Evolutionary conservation across 1,140 invertebrate species (phyloP).

Genomic region (Ditylenchus dipsaci): DNA sequence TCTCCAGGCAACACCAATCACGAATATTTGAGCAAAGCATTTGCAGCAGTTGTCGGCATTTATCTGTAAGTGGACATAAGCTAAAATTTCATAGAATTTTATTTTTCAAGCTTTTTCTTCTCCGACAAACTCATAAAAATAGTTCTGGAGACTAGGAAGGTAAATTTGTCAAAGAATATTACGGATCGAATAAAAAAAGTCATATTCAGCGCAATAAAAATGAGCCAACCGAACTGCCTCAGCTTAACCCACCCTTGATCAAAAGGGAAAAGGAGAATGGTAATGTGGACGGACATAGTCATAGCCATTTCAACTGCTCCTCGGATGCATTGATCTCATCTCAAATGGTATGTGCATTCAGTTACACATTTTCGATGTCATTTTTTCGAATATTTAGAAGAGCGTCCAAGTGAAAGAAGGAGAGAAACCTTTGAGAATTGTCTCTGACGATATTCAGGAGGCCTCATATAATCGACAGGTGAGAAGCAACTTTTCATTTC

Average conservation of each 20-base stretch:
- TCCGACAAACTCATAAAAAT: constrained; percentile 55
- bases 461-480: not conserved
- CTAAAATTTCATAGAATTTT: not conserved
- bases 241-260: not conserved
- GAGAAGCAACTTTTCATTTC: not conserved
- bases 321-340: not conserved
- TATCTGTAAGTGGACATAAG: constrained; percentile 39
- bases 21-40: constrained; percentile 49
- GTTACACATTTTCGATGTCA: not conserved
- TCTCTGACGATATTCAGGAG: not conserved
- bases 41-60: constrained; percentile 52
- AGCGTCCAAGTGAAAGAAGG: not conserved
- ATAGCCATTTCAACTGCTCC: not conserved
- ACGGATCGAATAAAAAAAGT: not conserved
- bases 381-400: not conserved
- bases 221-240: not conserved
- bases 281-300: not conserved
- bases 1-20: constrained; percentile 26
- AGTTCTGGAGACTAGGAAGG: constrained; percentile 51
- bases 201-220: not conserved
- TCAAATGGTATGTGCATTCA: not conserved
- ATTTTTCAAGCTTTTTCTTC: constrained; percentile 41
- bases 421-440: not conserved
- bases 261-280: not conserved
- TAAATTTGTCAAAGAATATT: constrained; percentile 10